Evolutionary conservation across 1,140 invertebrate species (phyloP).

Genomic region (Eriocheir sinensis): DNA sequence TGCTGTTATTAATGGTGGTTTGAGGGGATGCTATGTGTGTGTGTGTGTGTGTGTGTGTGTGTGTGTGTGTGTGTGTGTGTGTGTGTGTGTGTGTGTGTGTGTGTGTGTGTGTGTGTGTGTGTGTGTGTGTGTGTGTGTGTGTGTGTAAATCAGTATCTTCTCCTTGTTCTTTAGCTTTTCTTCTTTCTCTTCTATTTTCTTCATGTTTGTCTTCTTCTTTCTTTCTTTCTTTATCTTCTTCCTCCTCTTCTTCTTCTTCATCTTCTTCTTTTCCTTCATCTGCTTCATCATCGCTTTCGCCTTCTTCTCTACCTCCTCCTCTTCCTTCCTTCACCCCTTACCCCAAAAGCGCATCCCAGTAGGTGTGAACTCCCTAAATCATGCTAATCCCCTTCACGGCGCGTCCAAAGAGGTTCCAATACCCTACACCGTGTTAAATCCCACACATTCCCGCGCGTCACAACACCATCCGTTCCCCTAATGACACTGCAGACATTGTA

Average conservation of each 20-base stretch:
- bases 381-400: no score
- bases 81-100: no score
- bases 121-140: not conserved
- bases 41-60: constrained; percentile 20
- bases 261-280: not conserved
- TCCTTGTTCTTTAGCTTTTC: not conserved
- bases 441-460: not conserved
- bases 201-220: constrained; percentile 27
- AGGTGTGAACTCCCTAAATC: no score
- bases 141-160: not conserved
- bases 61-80: constrained; percentile 7
- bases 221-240: constrained; percentile 9
- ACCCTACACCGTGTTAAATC: not conserved
- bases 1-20: not conserved
- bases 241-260: not conserved
- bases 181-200: not conserved
- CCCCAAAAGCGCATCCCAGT: no score
- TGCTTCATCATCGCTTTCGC: not conserved
- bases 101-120: no score
- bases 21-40: not conserved
- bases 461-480: not conserved
- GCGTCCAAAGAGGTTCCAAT: no score
- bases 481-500: not conserved
- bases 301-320: no score
- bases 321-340: no score